phyloP scores from a whole-genome alignment of 2,113 vertebrate genomes.

The Heterotilapia buettikoferi region DNA sequence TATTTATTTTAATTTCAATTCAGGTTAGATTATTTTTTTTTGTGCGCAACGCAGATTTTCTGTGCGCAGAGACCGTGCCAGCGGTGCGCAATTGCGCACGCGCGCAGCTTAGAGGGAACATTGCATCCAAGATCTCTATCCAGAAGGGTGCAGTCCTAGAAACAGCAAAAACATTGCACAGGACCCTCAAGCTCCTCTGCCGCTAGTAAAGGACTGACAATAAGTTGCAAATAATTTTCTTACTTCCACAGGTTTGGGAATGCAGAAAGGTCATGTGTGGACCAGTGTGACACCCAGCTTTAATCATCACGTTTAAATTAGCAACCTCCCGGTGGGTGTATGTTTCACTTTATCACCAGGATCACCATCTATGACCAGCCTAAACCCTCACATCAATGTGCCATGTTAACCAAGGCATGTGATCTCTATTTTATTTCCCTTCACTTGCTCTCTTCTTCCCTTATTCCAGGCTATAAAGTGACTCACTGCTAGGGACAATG shows the following conservation, averaged over 20 bases:
- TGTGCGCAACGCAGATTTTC: neutral
- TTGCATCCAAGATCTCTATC: neutral
- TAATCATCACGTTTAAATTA: neutral
- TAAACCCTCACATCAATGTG: neutral
- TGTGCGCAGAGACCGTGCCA: neutral
- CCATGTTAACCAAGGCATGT: constrained; percentile 3
- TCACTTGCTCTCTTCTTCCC: neutral
- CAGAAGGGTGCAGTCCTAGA: neutral
- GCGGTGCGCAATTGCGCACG: neutral
- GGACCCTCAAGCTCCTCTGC: neutral
- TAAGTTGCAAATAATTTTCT: neutral
- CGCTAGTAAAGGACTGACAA: neutral
- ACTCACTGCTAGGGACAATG: neutral
- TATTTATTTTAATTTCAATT: neutral
- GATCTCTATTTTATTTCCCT: constrained; percentile 3
- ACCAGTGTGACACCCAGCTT: neutral
- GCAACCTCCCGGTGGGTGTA: constrained; percentile 47
- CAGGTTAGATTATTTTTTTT: neutral
- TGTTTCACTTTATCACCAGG: constrained; percentile 28
- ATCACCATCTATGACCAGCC: constrained; percentile 8
- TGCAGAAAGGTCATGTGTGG: constrained; percentile 1
- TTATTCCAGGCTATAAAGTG: neutral
- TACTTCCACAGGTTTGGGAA: neutral
- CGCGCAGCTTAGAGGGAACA: neutral
- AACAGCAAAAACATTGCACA: neutral